Evolutionary conservation across 2,113 vertebrate genomes (phyloP).

Genomic region (Tupaia chinensis): DNA sequence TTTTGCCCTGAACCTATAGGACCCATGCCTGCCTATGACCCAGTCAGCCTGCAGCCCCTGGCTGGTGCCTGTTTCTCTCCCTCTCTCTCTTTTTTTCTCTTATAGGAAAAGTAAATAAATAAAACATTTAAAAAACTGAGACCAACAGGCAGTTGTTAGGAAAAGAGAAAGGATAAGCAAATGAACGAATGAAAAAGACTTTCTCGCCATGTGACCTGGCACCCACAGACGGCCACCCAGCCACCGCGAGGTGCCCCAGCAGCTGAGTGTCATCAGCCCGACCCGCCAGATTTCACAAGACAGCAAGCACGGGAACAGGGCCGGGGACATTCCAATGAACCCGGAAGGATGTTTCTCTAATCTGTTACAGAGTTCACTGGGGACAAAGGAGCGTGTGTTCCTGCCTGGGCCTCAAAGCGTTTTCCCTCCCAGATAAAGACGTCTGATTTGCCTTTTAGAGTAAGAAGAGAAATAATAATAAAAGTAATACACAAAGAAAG

Average conservation of each 20-base stretch:
- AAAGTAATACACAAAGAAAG: neutral
- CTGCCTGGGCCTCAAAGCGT: neutral
- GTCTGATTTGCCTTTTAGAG: neutral
- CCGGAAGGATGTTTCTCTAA: neutral
- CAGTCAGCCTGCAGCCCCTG: too few relatives aligned
- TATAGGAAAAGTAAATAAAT: too few relatives aligned
- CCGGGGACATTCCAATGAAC: neutral
- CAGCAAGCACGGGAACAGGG: accelerated
- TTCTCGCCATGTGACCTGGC: accelerated
- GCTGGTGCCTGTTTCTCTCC: too few relatives aligned
- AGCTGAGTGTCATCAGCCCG: neutral
- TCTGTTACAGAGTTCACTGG: neutral
- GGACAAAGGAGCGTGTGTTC: conserved; percentile 1
- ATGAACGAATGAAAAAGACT: neutral
- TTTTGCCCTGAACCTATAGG: neutral
- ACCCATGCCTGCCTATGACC: too few relatives aligned
- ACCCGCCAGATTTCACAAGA: neutral
- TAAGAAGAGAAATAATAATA: neutral
- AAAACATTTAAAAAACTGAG: neutral
- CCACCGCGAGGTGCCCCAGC: neutral
- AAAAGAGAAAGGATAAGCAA: too few relatives aligned
- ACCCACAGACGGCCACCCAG: neutral
- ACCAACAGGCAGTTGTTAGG: neutral
- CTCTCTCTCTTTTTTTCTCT: too few relatives aligned
- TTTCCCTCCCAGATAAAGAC: conserved; percentile 12